Base-by-base conservation (phyloP, 2,888 invertebrate genomes). In the Meiosimyza platycephala region DNA sequence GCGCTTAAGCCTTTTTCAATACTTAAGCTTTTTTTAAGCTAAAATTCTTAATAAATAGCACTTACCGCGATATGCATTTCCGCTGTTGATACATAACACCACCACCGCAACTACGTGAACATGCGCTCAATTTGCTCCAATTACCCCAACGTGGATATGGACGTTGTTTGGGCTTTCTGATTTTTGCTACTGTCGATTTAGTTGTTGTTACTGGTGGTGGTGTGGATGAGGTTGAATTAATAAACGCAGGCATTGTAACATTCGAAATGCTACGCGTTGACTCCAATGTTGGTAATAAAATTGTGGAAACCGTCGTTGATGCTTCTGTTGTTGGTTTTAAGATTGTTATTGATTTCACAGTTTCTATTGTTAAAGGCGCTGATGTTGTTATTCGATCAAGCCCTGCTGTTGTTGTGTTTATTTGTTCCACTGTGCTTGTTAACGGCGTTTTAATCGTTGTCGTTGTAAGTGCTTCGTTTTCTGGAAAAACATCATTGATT, bases 91-190 rank as follows among this genome's bases (percentile, higher is more conserved):
- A 79, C 76, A 78, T 82, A 5, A 96, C 91, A 1, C 96, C 96
- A 13, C 93, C 95, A 54, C 95, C 96, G 85, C 96, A 97, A 1
- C 93, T 91, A 33, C 95, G 89, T 4, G 94, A 93, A 82, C 96
- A 96, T 60, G 90, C 89, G 79, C 93, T 92, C 93, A 94, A 94
- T 47, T 89, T 88, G 74, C 92, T 91, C 96, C 96, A 96, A 72
- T 90, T 90, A 40, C 94, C 93, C 96, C 96, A 96, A 76, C 93
- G 82, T 1, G 85, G 87, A 80, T 83, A 85, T 2, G 82, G 80
- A 70, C 82, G 81, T 1, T 73, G 57, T 59, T 83, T 85, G 2
- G 77, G 71, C 50, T 75, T 76, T 7, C 78, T 77, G 54, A 80
- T 82, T 13, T 79, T 77, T 64, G 76, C 80, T 33, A 76, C 81